Percentiles rank a stretch among this genome's conserved stretches.
Conservation (phyloP, 2,113 vertebrate species). For the Oreocharis arfaki region DNA sequence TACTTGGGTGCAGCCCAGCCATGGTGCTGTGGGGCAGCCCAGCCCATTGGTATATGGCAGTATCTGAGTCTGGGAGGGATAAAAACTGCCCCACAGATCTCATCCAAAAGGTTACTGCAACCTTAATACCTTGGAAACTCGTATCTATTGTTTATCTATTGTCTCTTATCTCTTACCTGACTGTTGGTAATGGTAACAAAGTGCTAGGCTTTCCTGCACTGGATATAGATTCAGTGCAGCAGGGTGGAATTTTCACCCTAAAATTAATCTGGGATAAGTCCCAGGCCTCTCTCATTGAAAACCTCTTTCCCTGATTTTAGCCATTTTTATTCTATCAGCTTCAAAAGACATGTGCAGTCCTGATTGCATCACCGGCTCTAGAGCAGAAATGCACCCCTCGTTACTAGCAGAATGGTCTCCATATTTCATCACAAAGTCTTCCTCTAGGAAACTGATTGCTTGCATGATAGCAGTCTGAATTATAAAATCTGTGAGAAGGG, state of each 20-base stretch:
- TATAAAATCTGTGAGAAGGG: background rate
- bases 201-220: background rate
- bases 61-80: background rate
- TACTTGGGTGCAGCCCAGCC: background rate
- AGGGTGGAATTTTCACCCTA: background rate
- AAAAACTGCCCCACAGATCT: background rate
- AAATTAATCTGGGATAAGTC: background rate
- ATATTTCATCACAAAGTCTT: background rate
- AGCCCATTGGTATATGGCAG: background rate
- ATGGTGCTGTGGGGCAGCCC: fast-evolving
- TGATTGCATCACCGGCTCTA: background rate
- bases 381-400: background rate
- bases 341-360: background rate
- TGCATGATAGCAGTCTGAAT: background rate
- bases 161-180: background rate
- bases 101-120: background rate
- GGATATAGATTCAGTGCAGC: background rate
- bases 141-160: background rate
- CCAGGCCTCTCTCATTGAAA: background rate
- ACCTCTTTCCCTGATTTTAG: background rate
- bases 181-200: background rate
- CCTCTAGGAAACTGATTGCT: background rate
- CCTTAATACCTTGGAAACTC: background rate
- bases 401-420: background rate
- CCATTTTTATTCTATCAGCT: background rate